These are phyloP conservation scores for Labrus mixtus DNA, from an alignment of 2,113 vertebrate genomes.

Conservation along the genomic window DNA sequence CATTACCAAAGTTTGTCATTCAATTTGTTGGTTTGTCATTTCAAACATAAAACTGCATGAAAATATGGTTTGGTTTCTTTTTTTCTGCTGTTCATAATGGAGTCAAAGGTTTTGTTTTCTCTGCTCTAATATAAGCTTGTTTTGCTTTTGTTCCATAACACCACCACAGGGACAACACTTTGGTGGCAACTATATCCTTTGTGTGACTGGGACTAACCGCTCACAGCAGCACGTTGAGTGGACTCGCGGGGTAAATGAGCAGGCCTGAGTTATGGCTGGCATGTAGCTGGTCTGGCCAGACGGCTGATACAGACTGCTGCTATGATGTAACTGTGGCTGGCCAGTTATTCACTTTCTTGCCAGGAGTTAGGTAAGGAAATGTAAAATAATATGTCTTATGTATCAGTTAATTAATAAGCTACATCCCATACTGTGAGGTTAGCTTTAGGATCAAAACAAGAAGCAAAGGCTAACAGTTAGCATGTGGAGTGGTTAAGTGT, in stretches of 20 bases:
- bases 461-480: neutral
- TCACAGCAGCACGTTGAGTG: slow-evolving; percentile 12
- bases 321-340: slow-evolving; percentile 11
- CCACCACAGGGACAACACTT: neutral
- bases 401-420: neutral
- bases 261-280: slow-evolving; percentile 35
- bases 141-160: neutral
- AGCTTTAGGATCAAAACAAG: neutral
- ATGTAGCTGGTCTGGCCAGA: slow-evolving; percentile 7
- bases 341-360: neutral
- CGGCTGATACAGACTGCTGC: neutral
- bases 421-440: neutral
- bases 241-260: neutral
- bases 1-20: neutral
- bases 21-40: neutral
- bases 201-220: neutral
- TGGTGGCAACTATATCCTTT: neutral
- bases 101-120: too few species aligned
- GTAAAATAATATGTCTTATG: neutral
- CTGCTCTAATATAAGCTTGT: neutral
- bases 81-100: too few species aligned
- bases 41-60: neutral
- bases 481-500: too few species aligned
- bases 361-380: too few species aligned
- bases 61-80: neutral